Evolutionary conservation across 2,888 invertebrate genomes (phyloP), one percentile per base, ranked within the genome.

Genomic region (Neocrepidodera transversa): DNA sequence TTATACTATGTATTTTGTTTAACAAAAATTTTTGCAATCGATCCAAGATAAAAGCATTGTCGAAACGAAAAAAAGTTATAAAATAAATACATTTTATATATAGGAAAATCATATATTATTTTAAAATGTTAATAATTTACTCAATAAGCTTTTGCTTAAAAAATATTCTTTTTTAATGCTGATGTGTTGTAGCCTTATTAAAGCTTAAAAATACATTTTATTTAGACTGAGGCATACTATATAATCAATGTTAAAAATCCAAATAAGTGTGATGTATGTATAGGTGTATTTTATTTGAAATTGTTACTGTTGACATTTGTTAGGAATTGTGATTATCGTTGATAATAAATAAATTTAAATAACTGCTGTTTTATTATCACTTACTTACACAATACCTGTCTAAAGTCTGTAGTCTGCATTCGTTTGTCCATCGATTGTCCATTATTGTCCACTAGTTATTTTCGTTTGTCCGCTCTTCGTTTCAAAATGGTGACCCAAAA

Each of bases 251-350:
- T 38, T 38, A 10, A 38, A 8, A 38, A 38, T 17, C 10, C 2
- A 43, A 30, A 45, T 48, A 26, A 28, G 10, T 18, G 35, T 30
- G 32, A 35, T 32, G 48, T 48, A 42, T 10, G 38, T 38, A 17
- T 38, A 38, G 38, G 10, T 51, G 51, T 51, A 11, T 51, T 51
- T 47, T 16, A 36, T 54, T 53, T 53, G 32, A 32, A 20, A 32
- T 58, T 58, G 58, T 58, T 58, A 53, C 43, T 54, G 54, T 54
- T 54, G n/a, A 42, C 35, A 53, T 58, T 58, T 63, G 60, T 58
- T 63, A 58, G 48, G 48, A 28, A 53, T 48, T 58, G 58, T 53
- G 18, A 61, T 57, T 45, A 50, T 50, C 28, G 57, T 57, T 57
- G 50, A 51, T 45, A 45, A 36, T 51, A 57, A 57, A 57, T 57